Percentiles rank a stretch among this genome's conserved stretches.
Conservation (phyloP, 2,797 vertebrate genomes). For the Galagoides demidoff region DNA sequence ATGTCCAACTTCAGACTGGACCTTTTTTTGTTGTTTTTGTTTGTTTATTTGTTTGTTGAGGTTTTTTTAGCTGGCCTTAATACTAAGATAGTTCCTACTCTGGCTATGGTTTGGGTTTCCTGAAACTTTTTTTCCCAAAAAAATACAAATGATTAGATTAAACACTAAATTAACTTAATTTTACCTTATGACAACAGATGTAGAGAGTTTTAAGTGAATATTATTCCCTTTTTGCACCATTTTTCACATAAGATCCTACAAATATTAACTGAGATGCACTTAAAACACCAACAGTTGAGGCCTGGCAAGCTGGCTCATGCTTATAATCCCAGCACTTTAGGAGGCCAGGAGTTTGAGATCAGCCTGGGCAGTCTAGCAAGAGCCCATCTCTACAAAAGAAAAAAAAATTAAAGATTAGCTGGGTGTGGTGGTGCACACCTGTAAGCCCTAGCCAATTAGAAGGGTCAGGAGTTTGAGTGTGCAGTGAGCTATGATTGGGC, state of each 20-base stretch:
- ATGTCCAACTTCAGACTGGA: background rate
- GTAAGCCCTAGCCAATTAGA: too few species aligned
- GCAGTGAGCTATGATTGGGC: too few species aligned
- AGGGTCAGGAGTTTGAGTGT: too few species aligned
- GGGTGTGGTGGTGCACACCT: too few species aligned
- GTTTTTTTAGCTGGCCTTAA: background rate
- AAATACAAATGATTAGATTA: conserved; percentile 21
- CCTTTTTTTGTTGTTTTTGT: background rate
- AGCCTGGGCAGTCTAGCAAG: too few species aligned
- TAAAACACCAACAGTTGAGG: background rate
- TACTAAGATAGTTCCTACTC: background rate
- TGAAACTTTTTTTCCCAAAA: background rate
- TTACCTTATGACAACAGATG: background rate
- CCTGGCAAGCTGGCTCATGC: too few species aligned
- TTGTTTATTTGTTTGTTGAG: background rate
- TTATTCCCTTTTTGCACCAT: background rate
- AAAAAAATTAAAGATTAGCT: too few species aligned
- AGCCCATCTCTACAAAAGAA: too few species aligned
- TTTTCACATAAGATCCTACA: background rate
- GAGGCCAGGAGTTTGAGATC: too few species aligned
- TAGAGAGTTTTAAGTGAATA: background rate
- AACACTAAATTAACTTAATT: background rate
- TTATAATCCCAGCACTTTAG: too few species aligned
- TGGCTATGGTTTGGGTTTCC: background rate
- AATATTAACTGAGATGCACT: background rate